These are phyloP conservation scores for Epizoanthus fatuus DNA, from an alignment of 92 coral and sea anemone species.

Conservation along the genomic window DNA sequence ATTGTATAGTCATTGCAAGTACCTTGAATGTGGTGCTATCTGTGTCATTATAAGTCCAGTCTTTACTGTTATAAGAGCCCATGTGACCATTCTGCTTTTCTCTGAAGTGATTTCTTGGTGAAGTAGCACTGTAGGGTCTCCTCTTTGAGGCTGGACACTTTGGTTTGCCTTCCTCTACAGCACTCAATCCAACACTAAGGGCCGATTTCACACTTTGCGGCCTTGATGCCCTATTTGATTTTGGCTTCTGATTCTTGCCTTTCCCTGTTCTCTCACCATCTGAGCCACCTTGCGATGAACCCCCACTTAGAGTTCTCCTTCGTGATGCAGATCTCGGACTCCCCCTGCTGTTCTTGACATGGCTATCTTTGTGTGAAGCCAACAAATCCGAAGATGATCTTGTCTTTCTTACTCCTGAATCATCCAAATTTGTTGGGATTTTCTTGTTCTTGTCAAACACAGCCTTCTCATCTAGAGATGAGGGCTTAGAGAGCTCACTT, in stretches of 20 bases:
- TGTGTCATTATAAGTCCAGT: too few species aligned
- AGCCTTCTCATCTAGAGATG: constrained; percentile 55
- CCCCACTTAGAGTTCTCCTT: constrained; percentile 11
- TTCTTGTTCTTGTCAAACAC: constrained; percentile 33
- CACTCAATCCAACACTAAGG: neutral
- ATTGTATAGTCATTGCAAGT: neutral
- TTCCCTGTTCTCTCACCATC: constrained; percentile 9
- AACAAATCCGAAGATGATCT: constrained; percentile 61
- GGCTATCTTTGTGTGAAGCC: neutral
- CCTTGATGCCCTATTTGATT: constrained; percentile 1
- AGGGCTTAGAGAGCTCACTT: constrained; percentile 88
- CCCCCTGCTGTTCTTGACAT: neutral
- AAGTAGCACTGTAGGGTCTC: constrained; percentile 13
- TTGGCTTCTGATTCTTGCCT: constrained; percentile 8
- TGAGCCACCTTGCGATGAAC: neutral
- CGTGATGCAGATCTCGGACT: constrained; percentile 10
- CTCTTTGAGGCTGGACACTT: neutral
- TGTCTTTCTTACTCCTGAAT: constrained; percentile 44
- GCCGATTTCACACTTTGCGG: neutral
- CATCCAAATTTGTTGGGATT: neutral
- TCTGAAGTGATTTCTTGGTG: neutral
- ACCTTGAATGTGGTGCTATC: neutral
- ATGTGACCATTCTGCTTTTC: too few species aligned
- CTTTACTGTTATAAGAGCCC: too few species aligned
- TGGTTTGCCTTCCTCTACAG: neutral